These are phyloP conservation scores for Pyralis farinalis DNA, from an alignment of 2,888 invertebrate species.

Conservation along the genomic window DNA sequence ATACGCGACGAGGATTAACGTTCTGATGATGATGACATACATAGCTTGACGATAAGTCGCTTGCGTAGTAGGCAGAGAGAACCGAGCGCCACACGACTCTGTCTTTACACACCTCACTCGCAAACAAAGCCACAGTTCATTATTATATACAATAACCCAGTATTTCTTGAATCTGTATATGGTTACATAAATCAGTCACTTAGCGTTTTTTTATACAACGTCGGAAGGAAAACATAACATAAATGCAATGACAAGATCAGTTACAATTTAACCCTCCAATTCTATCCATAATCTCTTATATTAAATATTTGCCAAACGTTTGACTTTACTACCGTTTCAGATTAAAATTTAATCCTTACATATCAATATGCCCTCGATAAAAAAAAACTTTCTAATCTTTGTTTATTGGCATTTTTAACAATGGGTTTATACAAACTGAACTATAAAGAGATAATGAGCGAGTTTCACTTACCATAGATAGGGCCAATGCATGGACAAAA, in stretches of 20 bases:
- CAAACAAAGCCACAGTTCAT: no score
- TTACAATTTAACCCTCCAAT: background rate
- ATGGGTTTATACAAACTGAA: constrained; percentile 26
- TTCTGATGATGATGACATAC: no score
- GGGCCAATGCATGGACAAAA: constrained; percentile 11
- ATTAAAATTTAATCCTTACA: constrained; percentile 2
- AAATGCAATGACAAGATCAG: background rate
- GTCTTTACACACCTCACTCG: no score
- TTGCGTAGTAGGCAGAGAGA: no score
- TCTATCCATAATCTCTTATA: background rate
- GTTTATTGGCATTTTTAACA: constrained; percentile 53
- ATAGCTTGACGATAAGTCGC: no score
- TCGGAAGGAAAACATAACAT: no score
- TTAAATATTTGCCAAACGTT: constrained; percentile 13
- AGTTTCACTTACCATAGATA: constrained; percentile 14
- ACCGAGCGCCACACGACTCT: no score
- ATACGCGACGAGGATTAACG: no score
- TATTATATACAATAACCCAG: no score
- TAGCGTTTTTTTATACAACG: no score
- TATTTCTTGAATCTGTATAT: no score
- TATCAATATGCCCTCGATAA: constrained; percentile 12
- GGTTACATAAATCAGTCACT: no score
- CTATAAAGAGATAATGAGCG: constrained; percentile 44
- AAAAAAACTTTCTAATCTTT: constrained; percentile 49
- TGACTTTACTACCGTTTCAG: constrained; percentile 8